Percentiles rank a stretch among this genome's conserved stretches.
Conservation (phyloP, 2,888 invertebrate species). For the Cephus pulcher region DNA sequence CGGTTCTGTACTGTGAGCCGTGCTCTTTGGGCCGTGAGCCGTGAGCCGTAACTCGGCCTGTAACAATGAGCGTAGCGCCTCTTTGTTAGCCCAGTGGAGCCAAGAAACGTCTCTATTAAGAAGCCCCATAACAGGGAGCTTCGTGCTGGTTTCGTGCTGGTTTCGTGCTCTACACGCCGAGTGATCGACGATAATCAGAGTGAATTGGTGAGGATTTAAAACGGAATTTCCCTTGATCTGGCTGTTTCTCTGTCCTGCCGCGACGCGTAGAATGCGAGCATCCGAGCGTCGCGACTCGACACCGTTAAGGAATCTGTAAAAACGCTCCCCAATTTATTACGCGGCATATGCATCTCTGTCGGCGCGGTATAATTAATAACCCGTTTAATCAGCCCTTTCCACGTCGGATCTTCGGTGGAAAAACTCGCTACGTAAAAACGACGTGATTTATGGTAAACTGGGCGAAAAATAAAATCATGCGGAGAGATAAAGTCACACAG, state of each 20-base stretch:
- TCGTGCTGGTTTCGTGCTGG: background rate
- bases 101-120: background rate
- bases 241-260: background rate
- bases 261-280: background rate
- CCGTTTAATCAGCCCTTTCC: constrained; percentile 57
- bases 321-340: constrained; percentile 24
- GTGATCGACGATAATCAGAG: background rate
- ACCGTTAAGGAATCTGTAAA: constrained; percentile 12
- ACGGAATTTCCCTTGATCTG: background rate
- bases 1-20: constrained; percentile 7
- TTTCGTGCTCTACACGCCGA: background rate
- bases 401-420: constrained; percentile 41
- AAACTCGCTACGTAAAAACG: constrained; percentile 46
- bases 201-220: background rate
- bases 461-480: constrained; percentile 28
- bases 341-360: constrained; percentile 29
- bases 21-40: constrained; percentile 19
- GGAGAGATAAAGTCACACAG: constrained; percentile 35
- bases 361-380: constrained; percentile 55
- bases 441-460: constrained; percentile 54
- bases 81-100: background rate
- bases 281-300: background rate
- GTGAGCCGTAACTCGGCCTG: constrained; percentile 26
- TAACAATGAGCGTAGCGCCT: constrained; percentile 27
- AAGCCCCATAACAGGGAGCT: background rate